A percentile compares a stretch with the other conserved stretches of the same genome.
Conservation (phyloP, 2,797 vertebrate genomes). For the Macropus fuliginosus region DNA sequence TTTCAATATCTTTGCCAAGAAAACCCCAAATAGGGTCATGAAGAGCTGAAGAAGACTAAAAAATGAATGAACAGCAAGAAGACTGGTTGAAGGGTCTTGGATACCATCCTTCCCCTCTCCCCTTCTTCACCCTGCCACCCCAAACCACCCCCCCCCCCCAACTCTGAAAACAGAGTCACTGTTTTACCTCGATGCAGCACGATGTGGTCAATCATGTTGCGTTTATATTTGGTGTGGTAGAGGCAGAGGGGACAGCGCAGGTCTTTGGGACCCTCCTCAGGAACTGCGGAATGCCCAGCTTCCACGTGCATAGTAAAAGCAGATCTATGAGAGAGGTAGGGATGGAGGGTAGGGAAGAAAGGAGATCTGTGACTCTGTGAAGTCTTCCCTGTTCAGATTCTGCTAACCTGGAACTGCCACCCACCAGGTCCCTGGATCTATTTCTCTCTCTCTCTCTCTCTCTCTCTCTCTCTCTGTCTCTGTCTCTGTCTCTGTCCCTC, state of each 20-base stretch:
- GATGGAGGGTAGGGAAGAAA: neutral
- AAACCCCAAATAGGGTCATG: neutral
- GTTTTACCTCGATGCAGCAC: conserved; percentile 96
- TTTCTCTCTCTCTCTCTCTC: neutral
- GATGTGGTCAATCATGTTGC: conserved; percentile 99
- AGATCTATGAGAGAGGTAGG: conserved; percentile 87
- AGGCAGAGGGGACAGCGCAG: conserved; percentile 98
- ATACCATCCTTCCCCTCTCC: neutral
- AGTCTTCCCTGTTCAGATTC: too few species aligned
- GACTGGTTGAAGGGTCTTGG: neutral
- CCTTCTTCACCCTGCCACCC: neutral
- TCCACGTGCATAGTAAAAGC: conserved; percentile 98
- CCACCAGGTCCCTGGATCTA: neutral
- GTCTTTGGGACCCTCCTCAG: conserved; percentile 94
- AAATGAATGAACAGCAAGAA: neutral
- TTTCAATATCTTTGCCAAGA: neutral
- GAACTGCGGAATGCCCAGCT: conserved; percentile 91
- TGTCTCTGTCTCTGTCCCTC: neutral
- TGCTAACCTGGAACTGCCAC: neutral
- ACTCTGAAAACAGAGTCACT: neutral
- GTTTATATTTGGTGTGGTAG: conserved; percentile 99
- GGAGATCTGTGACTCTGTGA: neutral
- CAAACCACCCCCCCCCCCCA: neutral
- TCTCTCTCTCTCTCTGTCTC: neutral
- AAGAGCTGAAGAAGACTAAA: neutral